A percentile compares a stretch with the other conserved stretches of the same genome.
Conservation (phyloP, 2,888 invertebrate species). For the Dryobota labecula region DNA sequence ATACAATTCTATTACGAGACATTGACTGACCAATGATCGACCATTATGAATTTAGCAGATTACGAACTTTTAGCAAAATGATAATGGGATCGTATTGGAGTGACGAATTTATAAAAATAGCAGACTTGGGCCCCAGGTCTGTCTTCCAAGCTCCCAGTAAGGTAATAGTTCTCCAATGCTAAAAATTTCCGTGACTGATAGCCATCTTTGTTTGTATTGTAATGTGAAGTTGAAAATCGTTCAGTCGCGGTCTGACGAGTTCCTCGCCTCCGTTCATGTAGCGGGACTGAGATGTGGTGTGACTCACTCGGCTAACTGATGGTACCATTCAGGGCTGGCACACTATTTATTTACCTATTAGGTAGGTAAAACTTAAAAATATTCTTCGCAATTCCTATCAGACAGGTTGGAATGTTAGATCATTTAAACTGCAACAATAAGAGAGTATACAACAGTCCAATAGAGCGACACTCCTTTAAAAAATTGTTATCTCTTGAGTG, state of each 20-base stretch:
- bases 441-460: no score
- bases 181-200: constrained; percentile 47
- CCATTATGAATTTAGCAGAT: no score
- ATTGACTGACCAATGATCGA: no score
- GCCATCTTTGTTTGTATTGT: constrained; percentile 59
- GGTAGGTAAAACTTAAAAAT: neutral
- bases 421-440: constrained; percentile 3
- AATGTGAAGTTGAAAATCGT: constrained; percentile 64
- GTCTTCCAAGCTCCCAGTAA: constrained; percentile 13
- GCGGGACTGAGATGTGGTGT: constrained; percentile 68
- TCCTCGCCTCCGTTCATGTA: constrained; percentile 62
- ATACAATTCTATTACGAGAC: no score
- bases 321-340: constrained; percentile 56
- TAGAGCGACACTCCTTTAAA: no score
- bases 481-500: no score
- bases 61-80: no score
- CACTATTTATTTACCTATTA: constrained; percentile 3
- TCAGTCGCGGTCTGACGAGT: constrained; percentile 67
- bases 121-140: no score
- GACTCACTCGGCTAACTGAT: constrained; percentile 58
- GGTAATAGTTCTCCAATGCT: constrained; percentile 19
- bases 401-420: neutral
- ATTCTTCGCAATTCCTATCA: constrained; percentile 6
- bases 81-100: no score
- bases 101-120: no score